Evolutionary conservation across 2,113 vertebrate species (phyloP), one percentile per base, ranked within the genome.

Genomic region (Lagopus muta): DNA sequence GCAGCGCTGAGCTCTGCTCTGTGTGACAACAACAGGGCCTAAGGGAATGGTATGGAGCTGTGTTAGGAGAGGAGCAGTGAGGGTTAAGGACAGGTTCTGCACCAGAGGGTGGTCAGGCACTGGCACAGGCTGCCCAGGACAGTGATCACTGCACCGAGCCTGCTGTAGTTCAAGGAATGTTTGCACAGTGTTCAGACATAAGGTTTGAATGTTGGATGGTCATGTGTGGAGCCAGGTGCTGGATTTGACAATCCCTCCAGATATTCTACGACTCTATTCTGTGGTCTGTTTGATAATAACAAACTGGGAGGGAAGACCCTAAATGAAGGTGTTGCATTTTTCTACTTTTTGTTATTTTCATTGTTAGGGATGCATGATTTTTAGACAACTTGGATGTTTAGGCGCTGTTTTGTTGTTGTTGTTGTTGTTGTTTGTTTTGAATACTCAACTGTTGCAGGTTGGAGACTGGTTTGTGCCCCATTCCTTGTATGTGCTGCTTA

Each of bases 351-450:
- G 8, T 25, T 48, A 10, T 57, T 61, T 80, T 45, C 13, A 13
- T 70, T 6, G 9, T 13, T 78, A 42, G 28, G 3, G 21, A 64
- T 34, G 8, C 18, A 42, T 7, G 4, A 3, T 2, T 77, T 76
- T 76, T 74, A 50, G 47, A 36, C 30, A 89, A 54, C 19, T 13
- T 74, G 10, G 4, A 50, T 62, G 15, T 58, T 52, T 64, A 30
- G 20, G 14, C 3, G 3, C 11, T 61, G 17, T 4, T 17, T 24
- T 2, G 0, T 1, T 40, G 74, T 60, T 73, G 36, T 36, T 36
- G 38, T 1, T 40, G n/a, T n/a, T n/a, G 62, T 76, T 77, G 14
- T 1, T 1, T 40, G 73, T 76, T 77, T 28, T 54, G 27, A 61
- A 19, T 16, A 15, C 50, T 24, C 36, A 36, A 0, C 21, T 70